Base-by-base conservation (phyloP, 2,888 invertebrate species). In the Hemicrepidius hirtus region DNA sequence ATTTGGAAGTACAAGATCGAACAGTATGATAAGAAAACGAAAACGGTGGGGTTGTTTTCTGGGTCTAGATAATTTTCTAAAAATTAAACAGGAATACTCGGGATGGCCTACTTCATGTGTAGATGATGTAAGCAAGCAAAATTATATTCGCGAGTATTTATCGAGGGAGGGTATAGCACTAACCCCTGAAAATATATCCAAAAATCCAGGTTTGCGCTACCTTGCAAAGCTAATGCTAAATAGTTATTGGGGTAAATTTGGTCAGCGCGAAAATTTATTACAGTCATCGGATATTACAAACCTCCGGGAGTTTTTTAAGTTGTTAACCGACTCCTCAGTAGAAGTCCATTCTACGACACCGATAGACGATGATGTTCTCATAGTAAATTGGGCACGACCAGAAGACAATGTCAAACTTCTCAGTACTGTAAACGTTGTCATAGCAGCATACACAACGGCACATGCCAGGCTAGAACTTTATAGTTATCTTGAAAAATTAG, bases 391-490 rank as follows among this genome's bases (percentile, higher is more conserved):
- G 41, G 5, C 20, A 21, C 41, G n/a, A 28, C 0, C 32, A 12
- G 73, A 77, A 0, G 80, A 80, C 21, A 65, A 71, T 1, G n/a
- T 57, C 4, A 68, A 50, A 13, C 66, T 74, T 12, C 59, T 72
- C 44, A 57, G 63, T 1, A 76, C 72, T 1, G 75, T 78, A n/a
- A 84, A 83, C 71, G 77, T 81, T 0, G 79, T 81, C 10, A 79
- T 87, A 3, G 86, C 85, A 0, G 80, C 82, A 0, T 85, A 83
- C 59, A 84, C 83, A 0, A 85, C 78, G 59, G 65, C 2, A 6
- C 16, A 12, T 12, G 59, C 40, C 3, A 18, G 59, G 10, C 13
- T 59, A 21, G 20, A 59, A 21, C 40, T 59, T 0, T 59, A 59
- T 40, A 40, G 20, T 18, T 59, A 40, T 16, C 40, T 59, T 4